Conservation (phyloP, 2,797 vertebrate species). For the Gymnocypris eckloni region DNA sequence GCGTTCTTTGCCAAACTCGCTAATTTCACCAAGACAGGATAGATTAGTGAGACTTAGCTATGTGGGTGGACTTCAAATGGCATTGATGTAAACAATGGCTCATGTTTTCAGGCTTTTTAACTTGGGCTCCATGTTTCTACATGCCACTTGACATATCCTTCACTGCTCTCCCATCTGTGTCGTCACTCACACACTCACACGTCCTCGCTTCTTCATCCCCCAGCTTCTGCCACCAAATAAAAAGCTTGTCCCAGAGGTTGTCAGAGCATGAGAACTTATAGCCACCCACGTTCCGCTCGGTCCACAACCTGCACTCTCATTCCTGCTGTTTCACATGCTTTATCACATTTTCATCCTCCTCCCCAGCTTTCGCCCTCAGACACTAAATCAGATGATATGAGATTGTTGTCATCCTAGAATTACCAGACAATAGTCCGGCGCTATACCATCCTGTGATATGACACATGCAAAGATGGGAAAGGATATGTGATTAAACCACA, state of each 20-base stretch:
- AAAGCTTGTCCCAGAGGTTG: slow-evolving; percentile 66
- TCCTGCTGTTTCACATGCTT: slow-evolving; percentile 55
- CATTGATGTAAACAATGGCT: slow-evolving; percentile 36
- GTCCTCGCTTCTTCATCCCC: slow-evolving; percentile 54
- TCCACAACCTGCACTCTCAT: slow-evolving; percentile 56
- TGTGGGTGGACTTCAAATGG: slow-evolving; percentile 45
- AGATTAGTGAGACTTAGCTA: slow-evolving; percentile 21
- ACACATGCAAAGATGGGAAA: slow-evolving; percentile 36
- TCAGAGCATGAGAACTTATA: slow-evolving; percentile 65
- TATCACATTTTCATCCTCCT: slow-evolving; percentile 48
- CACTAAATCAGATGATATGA: slow-evolving; percentile 52
- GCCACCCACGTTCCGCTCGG: slow-evolving; percentile 55
- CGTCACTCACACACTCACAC: slow-evolving; percentile 27
- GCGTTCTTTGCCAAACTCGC: slow-evolving; percentile 15
- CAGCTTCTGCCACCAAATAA: slow-evolving; percentile 57
- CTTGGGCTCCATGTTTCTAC: background rate
- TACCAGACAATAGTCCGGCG: slow-evolving; percentile 34
- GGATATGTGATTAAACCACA: slow-evolving; percentile 15
- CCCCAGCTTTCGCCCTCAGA: slow-evolving; percentile 37
- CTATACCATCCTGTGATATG: background rate
- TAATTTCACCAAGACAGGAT: slow-evolving; percentile 30
- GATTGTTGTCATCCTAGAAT: slow-evolving; percentile 48
- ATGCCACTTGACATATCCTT: slow-evolving; percentile 24
- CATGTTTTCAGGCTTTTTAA: slow-evolving; percentile 20
- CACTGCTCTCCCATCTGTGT: slow-evolving; percentile 40